phyloP scores from a whole-genome alignment of 2,888 invertebrate genomes.

The Neoaliturus tenellus region DNA sequence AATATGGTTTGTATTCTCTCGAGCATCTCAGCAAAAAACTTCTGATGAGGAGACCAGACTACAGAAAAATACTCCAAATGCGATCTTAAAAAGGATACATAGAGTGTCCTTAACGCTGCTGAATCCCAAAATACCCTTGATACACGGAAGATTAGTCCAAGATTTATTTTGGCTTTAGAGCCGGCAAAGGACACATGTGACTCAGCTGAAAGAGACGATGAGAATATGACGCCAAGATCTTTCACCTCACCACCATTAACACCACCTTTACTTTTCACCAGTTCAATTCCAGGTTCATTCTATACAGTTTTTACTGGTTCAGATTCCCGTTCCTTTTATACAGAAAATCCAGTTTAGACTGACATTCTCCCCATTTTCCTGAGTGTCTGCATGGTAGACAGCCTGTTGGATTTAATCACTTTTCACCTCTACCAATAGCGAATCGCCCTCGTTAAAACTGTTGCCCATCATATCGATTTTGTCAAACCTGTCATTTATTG shows the following conservation, averaged over 20 bases:
- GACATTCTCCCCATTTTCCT: too few species aligned
- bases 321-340: too few species aligned
- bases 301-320: neutral
- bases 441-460: too few species aligned
- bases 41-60: slow-evolving; percentile 13
- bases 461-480: too few species aligned
- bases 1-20: neutral
- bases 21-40: neutral
- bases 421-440: too few species aligned
- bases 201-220: neutral
- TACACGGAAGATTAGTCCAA: neutral
- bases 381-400: too few species aligned
- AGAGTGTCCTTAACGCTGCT: neutral
- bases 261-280: too few species aligned
- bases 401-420: too few species aligned
- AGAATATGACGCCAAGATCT: neutral
- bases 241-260: neutral
- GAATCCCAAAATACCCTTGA: neutral
- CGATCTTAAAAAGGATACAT: neutral
- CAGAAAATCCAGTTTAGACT: too few species aligned
- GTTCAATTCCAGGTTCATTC: neutral
- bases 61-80: slow-evolving; percentile 4
- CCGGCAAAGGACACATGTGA: neutral
- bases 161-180: neutral
- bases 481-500: too few species aligned